phyloP scores from a whole-genome alignment of 2,888 invertebrate species.

The Ophion costatus region DNA sequence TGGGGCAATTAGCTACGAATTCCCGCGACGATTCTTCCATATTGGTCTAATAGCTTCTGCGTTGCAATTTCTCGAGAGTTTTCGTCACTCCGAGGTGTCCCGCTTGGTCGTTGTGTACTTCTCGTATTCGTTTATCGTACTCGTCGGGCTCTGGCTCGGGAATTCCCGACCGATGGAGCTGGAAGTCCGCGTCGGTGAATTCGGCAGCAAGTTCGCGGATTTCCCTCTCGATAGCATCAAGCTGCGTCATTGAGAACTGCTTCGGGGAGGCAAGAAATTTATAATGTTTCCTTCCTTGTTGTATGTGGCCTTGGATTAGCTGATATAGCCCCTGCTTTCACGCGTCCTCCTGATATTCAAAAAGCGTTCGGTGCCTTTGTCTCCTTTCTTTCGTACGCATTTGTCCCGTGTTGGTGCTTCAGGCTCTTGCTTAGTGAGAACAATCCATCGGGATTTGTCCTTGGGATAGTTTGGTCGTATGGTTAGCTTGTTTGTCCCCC shows the following conservation, averaged over 20 bases:
- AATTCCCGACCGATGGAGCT: slow-evolving; percentile 17
- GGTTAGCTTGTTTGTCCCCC: slow-evolving; percentile 14
- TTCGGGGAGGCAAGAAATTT: slow-evolving; percentile 9
- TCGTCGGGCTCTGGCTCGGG: slow-evolving; percentile 28
- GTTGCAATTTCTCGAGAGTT: slow-evolving; percentile 27
- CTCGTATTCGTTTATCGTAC: slow-evolving; percentile 23
- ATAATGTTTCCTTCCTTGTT: neutral
- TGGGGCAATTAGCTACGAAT: too few relatives aligned
- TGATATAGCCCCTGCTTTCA: too few relatives aligned
- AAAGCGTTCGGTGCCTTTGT: neutral
- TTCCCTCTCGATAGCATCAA: slow-evolving; percentile 22
- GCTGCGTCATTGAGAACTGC: slow-evolving; percentile 16
- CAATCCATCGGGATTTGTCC: too few relatives aligned
- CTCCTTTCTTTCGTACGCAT: neutral
- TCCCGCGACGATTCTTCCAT: too few relatives aligned
- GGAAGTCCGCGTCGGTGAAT: slow-evolving; percentile 32
- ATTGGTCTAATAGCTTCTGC: slow-evolving; percentile 15
- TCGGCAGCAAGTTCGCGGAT: slow-evolving; percentile 11
- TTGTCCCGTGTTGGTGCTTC: slow-evolving; percentile 6
- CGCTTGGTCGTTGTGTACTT: slow-evolving; percentile 15
- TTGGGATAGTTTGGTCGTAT: neutral
- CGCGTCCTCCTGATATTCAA: slow-evolving; percentile 8
- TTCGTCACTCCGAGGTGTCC: slow-evolving; percentile 22
- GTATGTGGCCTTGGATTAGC: slow-evolving; percentile 8
- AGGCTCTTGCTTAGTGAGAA: neutral